phyloP scores from a whole-genome alignment of 2,113 vertebrate species.

The Microcebus lehilahytsara region DNA sequence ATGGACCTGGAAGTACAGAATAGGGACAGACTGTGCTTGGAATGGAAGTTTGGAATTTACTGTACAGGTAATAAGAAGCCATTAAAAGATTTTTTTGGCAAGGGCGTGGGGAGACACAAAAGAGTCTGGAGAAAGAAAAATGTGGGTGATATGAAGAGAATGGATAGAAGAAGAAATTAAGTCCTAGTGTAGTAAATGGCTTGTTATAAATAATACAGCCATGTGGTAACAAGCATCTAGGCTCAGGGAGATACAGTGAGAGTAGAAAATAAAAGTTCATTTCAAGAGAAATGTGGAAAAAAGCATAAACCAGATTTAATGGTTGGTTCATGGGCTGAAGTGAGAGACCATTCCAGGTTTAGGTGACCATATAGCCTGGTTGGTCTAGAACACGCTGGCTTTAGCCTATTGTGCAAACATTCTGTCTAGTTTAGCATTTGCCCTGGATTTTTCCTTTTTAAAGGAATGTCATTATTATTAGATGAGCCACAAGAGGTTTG shows the following conservation, averaged over 20 bases:
- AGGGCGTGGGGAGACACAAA: neutral
- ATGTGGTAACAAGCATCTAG: neutral
- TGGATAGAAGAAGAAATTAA: neutral
- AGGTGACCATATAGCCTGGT: neutral
- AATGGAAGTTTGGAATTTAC: neutral
- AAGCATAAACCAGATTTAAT: neutral
- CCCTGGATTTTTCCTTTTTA: neutral
- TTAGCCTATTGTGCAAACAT: neutral
- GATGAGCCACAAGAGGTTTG: neutral
- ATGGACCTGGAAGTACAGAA: neutral
- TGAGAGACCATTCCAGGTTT: neutral
- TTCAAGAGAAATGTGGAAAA: neutral
- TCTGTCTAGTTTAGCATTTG: neutral
- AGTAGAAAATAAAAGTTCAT: neutral
- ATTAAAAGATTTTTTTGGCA: constrained; percentile 1
- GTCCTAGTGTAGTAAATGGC: neutral
- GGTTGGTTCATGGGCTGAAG: neutral
- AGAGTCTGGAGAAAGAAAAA: constrained; percentile 14
- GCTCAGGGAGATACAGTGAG: neutral
- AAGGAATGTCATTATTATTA: neutral
- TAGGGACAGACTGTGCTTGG: neutral
- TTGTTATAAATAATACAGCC: neutral
- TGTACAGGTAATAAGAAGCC: neutral
- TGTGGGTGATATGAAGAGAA: neutral
- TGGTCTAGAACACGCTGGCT: neutral